Percentiles rank a stretch among this genome's conserved stretches.
Evolutionary conservation across 2,888 invertebrate genomes (phyloP).

Genomic region (Hartigia nigra): DNA sequence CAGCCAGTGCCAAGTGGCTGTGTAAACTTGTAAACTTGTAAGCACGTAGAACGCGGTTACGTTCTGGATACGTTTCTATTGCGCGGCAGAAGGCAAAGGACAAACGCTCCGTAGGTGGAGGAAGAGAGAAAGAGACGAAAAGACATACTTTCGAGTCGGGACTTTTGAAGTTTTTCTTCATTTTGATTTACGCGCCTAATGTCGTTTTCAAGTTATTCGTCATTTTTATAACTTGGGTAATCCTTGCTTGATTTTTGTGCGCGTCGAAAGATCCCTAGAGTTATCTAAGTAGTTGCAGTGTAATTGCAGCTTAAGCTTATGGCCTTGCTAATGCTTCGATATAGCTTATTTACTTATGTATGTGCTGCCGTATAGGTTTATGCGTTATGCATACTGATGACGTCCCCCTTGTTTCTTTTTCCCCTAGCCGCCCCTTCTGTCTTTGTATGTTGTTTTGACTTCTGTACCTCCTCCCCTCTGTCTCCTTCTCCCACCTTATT

Average conservation of each 20-base stretch:
- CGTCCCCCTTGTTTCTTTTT: neutral
- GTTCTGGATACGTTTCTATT: neutral
- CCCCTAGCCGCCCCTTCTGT: neutral
- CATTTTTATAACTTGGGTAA: neutral
- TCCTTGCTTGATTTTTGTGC: neutral
- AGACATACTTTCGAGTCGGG: neutral
- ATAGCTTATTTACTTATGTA: slow-evolving; percentile 36
- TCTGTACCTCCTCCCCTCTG: neutral
- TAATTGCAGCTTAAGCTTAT: slow-evolving; percentile 35
- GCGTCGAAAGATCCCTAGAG: neutral
- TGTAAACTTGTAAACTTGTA: neutral
- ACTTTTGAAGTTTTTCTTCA: neutral
- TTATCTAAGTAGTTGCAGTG: slow-evolving; percentile 5
- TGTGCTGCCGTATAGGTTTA: slow-evolving; percentile 23
- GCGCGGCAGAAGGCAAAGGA: neutral
- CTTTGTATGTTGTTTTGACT: neutral
- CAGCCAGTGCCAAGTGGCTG: neutral
- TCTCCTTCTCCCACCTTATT: neutral
- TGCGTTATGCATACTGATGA: slow-evolving; percentile 34
- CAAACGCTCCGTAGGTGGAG: neutral
- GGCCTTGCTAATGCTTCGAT: slow-evolving; percentile 23
- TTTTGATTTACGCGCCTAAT: neutral
- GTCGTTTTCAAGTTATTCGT: neutral
- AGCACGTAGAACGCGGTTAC: too few species aligned
- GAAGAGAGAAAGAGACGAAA: neutral